A percentile compares a stretch with the other conserved stretches of the same genome.
phyloP scores from a whole-genome alignment of 2,797 vertebrate genomes.

The Merluccius polli region DNA sequence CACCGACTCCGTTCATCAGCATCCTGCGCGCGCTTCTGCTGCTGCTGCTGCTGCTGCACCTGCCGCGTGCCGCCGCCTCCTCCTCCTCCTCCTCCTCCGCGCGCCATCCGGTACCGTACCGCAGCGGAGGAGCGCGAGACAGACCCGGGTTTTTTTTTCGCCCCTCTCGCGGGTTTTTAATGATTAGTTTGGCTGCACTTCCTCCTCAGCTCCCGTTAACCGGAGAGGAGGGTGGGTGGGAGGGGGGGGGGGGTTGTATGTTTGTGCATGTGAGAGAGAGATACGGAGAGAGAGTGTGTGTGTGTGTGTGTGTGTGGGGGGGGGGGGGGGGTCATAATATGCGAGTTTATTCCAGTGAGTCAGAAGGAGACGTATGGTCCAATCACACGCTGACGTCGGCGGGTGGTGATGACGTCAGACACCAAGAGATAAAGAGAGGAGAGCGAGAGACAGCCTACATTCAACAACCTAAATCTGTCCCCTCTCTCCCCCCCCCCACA shows the following conservation, averaged over 20 bases:
- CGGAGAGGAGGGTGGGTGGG: too few relatives aligned
- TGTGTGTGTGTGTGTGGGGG: too few relatives aligned
- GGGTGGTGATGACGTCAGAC: not conserved
- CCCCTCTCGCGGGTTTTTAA: not conserved
- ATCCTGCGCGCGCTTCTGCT: not conserved
- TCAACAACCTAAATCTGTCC: not conserved
- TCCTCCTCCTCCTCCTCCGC: not conserved
- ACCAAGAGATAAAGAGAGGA: not conserved
- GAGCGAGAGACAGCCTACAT: slow-evolving; percentile 3
- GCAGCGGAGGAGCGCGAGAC: slow-evolving; percentile 1
- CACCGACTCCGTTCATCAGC: not conserved
- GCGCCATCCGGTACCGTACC: not conserved
- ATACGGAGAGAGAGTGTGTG: too few relatives aligned
- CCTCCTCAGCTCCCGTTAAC: not conserved
- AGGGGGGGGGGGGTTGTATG: too few relatives aligned
- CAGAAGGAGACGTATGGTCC: not conserved
- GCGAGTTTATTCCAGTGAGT: not conserved
- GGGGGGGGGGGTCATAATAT: not conserved
- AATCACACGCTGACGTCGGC: not conserved
- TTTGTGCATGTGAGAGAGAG: too few relatives aligned
- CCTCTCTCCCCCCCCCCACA: not conserved
- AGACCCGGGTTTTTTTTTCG: not conserved
- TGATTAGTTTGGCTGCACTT: not conserved
- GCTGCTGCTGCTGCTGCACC: not conserved
- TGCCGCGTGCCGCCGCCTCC: slow-evolving; percentile 3